Percentiles rank a stretch among this genome's conserved stretches.
phyloP scores from a whole-genome alignment of 2,113 vertebrate genomes.

The Loxodonta africana region DNA sequence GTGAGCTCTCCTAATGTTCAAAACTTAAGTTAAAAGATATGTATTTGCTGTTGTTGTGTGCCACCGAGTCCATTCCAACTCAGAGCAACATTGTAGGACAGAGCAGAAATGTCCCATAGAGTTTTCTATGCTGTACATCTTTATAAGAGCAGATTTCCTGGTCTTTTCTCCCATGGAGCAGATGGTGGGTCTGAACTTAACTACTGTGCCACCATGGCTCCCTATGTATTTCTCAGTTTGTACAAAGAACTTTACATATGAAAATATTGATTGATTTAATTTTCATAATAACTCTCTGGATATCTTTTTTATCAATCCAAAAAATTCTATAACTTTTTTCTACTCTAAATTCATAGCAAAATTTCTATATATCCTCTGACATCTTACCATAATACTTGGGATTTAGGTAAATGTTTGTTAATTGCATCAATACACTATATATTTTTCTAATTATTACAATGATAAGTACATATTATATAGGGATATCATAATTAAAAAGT shows the following conservation, averaged over 20 bases:
- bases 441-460: slow-evolving; percentile 25
- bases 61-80: too few species aligned
- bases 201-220: too few species aligned
- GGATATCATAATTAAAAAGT: neutral
- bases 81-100: too few species aligned
- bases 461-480: neutral
- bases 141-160: too few species aligned
- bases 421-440: neutral
- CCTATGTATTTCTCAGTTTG: neutral
- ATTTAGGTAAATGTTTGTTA: slow-evolving; percentile 30
- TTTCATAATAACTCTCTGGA: neutral
- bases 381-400: neutral
- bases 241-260: neutral
- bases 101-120: too few species aligned
- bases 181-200: too few species aligned
- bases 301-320: neutral
- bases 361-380: neutral
- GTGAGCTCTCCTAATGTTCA: neutral
- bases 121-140: too few species aligned
- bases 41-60: neutral
- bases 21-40: neutral
- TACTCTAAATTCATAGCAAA: neutral
- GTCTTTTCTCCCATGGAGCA: too few species aligned
- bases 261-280: neutral
- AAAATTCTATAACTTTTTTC: neutral